phyloP scores from a whole-genome alignment of 2,797 vertebrate species.

The Nothura maculosa region DNA sequence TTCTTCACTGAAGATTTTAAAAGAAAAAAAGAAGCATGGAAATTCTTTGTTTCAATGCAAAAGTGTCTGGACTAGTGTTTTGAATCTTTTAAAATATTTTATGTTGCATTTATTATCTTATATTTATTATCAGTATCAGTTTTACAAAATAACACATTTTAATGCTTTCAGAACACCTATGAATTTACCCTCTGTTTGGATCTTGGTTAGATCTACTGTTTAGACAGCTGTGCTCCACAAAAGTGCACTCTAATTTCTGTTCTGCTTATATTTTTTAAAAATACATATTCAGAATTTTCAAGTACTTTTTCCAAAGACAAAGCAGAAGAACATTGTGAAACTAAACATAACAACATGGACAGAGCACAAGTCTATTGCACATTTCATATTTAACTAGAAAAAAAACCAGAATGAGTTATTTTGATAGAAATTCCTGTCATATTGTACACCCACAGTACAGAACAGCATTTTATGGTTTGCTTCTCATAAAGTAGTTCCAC shows the following conservation, averaged over 20 bases:
- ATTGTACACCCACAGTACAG: not conserved
- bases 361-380: not conserved
- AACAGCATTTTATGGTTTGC: not conserved
- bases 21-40: not conserved
- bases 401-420: not conserved
- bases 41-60: not conserved
- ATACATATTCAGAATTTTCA: not conserved
- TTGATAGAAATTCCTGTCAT: not conserved
- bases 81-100: not conserved
- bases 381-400: not conserved
- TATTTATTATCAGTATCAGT: not conserved
- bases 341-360: not conserved
- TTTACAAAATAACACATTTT: not conserved
- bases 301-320: not conserved
- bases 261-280: not conserved
- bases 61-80: not conserved
- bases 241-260: not conserved
- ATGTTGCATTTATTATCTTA: not conserved
- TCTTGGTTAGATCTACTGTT: not conserved
- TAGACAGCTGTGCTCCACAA: not conserved
- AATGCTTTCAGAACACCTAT: not conserved
- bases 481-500: not conserved
- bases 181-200: not conserved
- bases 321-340: not conserved
- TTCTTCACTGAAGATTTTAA: not conserved